Base-by-base conservation (phyloP, 2,113 vertebrate genomes). In the Sinocyclocheilus maitianheensis region DNA sequence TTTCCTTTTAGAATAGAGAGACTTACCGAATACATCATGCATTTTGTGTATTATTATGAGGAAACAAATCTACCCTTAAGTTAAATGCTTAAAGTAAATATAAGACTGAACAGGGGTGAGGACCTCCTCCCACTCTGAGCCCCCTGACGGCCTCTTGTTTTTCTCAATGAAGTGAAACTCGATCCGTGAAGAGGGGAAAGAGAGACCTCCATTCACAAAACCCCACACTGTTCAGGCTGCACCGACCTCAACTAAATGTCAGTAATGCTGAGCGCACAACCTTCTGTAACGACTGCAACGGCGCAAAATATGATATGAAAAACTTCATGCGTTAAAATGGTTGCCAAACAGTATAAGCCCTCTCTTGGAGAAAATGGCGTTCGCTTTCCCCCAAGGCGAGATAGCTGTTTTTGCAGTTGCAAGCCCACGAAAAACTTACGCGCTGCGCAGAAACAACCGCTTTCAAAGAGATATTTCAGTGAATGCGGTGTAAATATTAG, bases 91-190 rank as follows among this genome's bases (percentile, higher is more conserved):
- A 63, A 63, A 43, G 34, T 60, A 62, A 43, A 62, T 24, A n/a
- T 24, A 48, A 12, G 14, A 81, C 24, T 26, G 3, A 67, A 16
- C 7, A 48, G 62, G 62, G 40, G 62, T 81, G 16, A 67, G 24
- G 13, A 55, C 71, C 80, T 72, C 85, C 69, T 69, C 85, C 86
- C 77, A 40, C 84, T 83, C 84, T 12, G 14, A 84, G 18, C 60
- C 88, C 86, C 85, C 75, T 67, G 83, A 43, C 40, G 75, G 90
- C 88, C 88, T 86, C 91, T 93, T 95, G 93, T 94, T 95, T 95
- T 95, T 92, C 89, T 95, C 92, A 94, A 95, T 95, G 94, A 94
- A 93, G 93, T 94, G 94, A 93, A 96, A 95, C 92, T 91, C 87
- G 93, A 95, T 89, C 93, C 89, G 89, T 88, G 91, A 40, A 69